A percentile compares a stretch with the other conserved stretches of the same genome.
Conservation (phyloP, 2,888 invertebrate species). For the Polydrusus pterygomalis region DNA sequence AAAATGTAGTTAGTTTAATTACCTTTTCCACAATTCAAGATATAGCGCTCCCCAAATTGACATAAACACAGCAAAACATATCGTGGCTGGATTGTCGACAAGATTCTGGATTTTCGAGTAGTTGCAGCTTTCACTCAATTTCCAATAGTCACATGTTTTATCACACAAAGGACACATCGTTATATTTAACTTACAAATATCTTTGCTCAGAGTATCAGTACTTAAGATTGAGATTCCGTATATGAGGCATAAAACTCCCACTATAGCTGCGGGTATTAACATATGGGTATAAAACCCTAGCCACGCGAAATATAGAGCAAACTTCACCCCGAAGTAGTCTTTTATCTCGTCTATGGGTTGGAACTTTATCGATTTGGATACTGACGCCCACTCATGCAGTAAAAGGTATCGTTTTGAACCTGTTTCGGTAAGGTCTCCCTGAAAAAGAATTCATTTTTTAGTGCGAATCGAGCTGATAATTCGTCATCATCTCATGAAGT, state of each 20-base stretch:
- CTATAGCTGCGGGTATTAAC: conserved; percentile 83
- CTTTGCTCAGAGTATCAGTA: conserved; percentile 73
- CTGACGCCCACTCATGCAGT: conserved; percentile 82
- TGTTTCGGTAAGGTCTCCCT: conserved; percentile 75
- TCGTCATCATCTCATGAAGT: no score
- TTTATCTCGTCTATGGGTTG: conserved; percentile 86
- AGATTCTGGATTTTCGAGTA: conserved; percentile 85
- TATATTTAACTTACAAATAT: conserved; percentile 77
- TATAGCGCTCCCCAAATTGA: conserved; percentile 88
- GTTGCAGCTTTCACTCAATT: conserved; percentile 80
- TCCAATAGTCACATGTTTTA: conserved; percentile 83
- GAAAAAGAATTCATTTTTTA: no score
- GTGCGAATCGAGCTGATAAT: no score
- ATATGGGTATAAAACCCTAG: conserved; percentile 90
- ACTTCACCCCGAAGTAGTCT: conserved; percentile 85
- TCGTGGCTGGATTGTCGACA: conserved; percentile 87
- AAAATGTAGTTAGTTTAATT: not conserved
- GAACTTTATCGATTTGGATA: conserved; percentile 80
- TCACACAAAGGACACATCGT: conserved; percentile 91
- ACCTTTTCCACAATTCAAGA: conserved; percentile 88
- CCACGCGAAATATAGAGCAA: conserved; percentile 90
- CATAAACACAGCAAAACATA: conserved; percentile 87
- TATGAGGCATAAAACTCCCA: conserved; percentile 80
- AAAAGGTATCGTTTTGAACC: conserved; percentile 75
- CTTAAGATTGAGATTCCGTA: conserved; percentile 75